These are phyloP conservation scores for Tromatobia lineatoria DNA, from an alignment of 2,888 invertebrate species.

Conservation along the genomic window DNA sequence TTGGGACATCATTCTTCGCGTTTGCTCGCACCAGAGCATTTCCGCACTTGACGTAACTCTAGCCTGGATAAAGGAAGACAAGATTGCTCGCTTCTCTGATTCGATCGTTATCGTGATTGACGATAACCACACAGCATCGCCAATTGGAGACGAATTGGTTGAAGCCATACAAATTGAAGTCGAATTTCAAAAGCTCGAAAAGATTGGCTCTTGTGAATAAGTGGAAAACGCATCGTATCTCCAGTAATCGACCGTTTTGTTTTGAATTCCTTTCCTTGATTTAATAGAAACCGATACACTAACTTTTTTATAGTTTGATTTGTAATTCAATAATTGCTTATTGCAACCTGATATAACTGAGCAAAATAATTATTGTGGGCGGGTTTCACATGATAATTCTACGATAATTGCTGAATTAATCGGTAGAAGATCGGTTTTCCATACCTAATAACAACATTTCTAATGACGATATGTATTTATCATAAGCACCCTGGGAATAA, in stretches of 20 bases:
- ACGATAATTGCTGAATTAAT: no score
- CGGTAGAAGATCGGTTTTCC: no score
- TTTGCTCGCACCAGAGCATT: slow-evolving; percentile 9
- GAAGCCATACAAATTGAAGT: neutral
- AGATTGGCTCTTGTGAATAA: neutral
- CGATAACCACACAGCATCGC: slow-evolving; percentile 24
- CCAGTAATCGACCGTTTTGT: neutral
- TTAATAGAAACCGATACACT: neutral
- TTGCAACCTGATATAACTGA: no score
- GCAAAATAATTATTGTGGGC: no score
- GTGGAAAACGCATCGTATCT: neutral
- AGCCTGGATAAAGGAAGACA: neutral
- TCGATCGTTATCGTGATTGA: slow-evolving; percentile 35
- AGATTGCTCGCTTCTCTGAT: slow-evolving; percentile 14
- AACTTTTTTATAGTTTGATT: no score
- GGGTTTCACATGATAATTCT: no score
- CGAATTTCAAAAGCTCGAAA: neutral
- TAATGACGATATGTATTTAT: no score
- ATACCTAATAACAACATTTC: no score
- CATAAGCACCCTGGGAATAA: no score
- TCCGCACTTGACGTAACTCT: neutral
- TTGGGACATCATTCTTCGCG: slow-evolving; percentile 62
- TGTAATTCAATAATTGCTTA: no score
- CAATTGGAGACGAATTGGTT: slow-evolving; percentile 3
- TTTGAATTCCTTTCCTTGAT: neutral